Evolutionary conservation across 2,113 vertebrate species (phyloP).

Genomic region (Gallinago paraguaiae): DNA sequence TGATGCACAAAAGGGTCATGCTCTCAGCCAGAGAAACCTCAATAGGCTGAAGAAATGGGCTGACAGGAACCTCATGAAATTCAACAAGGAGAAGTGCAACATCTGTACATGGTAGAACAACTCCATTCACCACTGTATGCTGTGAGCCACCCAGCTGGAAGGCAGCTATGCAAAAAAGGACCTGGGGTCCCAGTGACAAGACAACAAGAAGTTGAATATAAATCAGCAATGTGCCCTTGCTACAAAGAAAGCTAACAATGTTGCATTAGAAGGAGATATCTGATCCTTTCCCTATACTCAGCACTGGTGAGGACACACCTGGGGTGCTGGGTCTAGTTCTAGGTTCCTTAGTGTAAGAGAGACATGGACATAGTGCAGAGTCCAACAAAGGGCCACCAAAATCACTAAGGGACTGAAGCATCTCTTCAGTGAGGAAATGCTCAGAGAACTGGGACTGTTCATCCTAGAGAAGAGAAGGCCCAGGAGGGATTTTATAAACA

Average conservation of each 20-base stretch:
- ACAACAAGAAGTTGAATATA: neutral
- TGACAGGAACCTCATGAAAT: neutral
- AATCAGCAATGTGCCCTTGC: neutral
- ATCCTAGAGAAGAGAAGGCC: neutral
- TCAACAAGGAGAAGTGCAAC: neutral
- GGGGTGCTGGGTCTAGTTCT: neutral
- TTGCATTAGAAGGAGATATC: neutral
- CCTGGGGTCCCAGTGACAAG: accelerated
- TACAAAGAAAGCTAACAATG: neutral
- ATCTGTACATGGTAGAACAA: neutral
- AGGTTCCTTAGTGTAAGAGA: neutral
- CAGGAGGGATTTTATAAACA: neutral
- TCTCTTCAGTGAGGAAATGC: neutral
- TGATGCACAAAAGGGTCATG: neutral
- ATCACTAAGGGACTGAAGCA: neutral
- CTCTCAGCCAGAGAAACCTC: neutral
- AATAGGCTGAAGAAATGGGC: neutral
- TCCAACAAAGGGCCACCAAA: neutral
- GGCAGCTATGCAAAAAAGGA: neutral
- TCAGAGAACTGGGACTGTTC: neutral
- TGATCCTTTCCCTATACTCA: neutral
- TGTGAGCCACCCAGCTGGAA: neutral
- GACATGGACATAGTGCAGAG: neutral
- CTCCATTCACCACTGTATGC: accelerated
- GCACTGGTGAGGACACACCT: neutral